Evolutionary conservation across 2,113 vertebrate species (phyloP), one percentile per base, ranked within the genome.

Genomic region (Danionella cerebrum): DNA sequence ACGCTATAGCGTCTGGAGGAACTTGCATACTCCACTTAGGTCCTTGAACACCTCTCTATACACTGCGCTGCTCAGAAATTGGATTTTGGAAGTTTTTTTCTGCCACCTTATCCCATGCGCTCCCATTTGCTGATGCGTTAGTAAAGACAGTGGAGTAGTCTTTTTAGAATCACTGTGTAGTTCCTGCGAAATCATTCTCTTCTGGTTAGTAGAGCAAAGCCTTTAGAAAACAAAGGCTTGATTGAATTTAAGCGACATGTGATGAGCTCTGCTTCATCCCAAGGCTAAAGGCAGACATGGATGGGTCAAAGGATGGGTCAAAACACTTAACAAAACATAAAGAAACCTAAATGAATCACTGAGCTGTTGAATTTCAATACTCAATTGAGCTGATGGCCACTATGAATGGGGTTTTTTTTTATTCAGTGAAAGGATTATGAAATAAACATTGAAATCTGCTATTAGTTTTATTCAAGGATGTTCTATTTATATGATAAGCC

Each of bases 221-320:
- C 14, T 39, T 63, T 48, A 55, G 66, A 52, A 62, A 70, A 73
- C 60, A 76, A 76, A 52, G 62, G 35, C 25, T n/a, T 48, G 6
- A 65, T 66, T 76, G 42, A 72, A 48, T 54, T 65, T 52, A 27
- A 41, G 22, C 41, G 33, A 11, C 41, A 67, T 63, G 24, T 67
- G 51, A 60, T 55, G 39, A 63, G 51, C 35, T 60, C 45, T 57
- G 42, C 14, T 31, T 4, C 14, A 18, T 42, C 62, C 35, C 3
- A 45, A 27, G 10, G 44, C 21, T 58, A 35, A n/a, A n/a, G 6
- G 18, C 16, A 25, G 22, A 24, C 22, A 50, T 5, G 22, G n/a
- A n/a, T n/a, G n/a, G n/a, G 16, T 53, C 29, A 18, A 1, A 31
- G 51, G 14, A 53, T 18, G 8, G 4, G 1, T 53, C 27, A 53